These are phyloP conservation scores for Limnephilus auricula DNA, from an alignment of 2,888 invertebrate genomes.

Conservation along the genomic window DNA sequence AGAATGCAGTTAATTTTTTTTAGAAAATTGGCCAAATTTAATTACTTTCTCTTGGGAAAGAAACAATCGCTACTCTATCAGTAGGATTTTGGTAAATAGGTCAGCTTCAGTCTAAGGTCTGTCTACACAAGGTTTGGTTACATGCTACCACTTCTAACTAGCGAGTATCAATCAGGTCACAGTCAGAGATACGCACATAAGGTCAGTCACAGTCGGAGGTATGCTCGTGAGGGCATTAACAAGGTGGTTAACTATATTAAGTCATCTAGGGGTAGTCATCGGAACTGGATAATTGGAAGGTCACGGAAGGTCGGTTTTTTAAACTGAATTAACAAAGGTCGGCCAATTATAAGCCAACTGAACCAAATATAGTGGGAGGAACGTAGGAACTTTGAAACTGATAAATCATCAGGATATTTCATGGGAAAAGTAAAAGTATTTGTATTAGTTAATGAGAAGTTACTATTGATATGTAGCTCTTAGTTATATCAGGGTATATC, in stretches of 20 bases:
- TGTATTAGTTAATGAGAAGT: not conserved
- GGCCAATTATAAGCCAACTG: too few relatives aligned
- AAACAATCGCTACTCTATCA: not conserved
- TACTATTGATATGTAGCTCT: not conserved
- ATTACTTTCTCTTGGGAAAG: not conserved
- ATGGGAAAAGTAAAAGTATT: not conserved
- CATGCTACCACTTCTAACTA: not conserved
- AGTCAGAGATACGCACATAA: not conserved
- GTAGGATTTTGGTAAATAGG: not conserved
- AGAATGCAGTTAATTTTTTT: not conserved
- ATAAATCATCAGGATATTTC: not conserved
- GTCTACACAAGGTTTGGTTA: not conserved
- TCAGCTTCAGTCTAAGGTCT: not conserved
- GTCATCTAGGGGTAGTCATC: not conserved
- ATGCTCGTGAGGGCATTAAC: too few relatives aligned
- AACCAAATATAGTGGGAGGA: too few relatives aligned
- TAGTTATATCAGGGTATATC: not conserved
- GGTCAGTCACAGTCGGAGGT: not conserved
- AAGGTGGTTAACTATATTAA: not conserved
- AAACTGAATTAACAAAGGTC: not conserved
- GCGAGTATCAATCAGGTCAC: not conserved
- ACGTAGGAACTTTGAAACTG: too few relatives aligned
- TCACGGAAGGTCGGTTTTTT: not conserved
- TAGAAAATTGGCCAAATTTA: not conserved
- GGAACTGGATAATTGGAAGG: not conserved